Evolutionary conservation across 92 coral and sea anemone genomes (phyloP), one percentile per base, ranked within the genome.

Genomic region (Umimayanthus chanpuru): DNA sequence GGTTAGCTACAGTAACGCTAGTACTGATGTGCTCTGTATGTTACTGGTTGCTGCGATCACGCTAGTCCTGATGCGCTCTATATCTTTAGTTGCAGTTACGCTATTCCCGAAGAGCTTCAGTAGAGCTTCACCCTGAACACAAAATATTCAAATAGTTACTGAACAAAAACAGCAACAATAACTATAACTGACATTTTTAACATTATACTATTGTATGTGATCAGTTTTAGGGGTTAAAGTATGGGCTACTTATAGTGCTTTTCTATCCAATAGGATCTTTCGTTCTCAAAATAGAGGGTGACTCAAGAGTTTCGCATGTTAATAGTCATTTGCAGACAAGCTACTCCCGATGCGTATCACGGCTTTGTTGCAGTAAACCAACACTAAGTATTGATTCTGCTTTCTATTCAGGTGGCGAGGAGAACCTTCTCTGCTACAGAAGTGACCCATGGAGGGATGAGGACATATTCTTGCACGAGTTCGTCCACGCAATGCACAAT

Each of bases 401-500:
- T 15, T 43, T 25, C 43, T 58, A 71, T 38, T 9, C 90, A 91
- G 99, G 99, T 58, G 99, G 99, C 39, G 99, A 97, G 82, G 99
- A 97, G 77, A 97, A 97, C 72, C 90, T 97, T 36, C 90, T 97
- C 47, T 97, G 99, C 83, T 80, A 79, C 49, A 66, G 67, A 83
- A 56, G 94, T 39, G 99, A 97, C 82, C 97, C 98, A 11, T 97
- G 94, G 76, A 92, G 87, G 23, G 77, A 90, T 3, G 99, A 97
- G 78, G 99, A 97, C 89, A 97, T 97, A 58, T 97, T 97, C 88
- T 90, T 97, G 38, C 99, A 97, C 83, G 99, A 97, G 85, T 97
- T 95, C 87, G 92, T 91, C n/a, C 99, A 97, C 79, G 99, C 98
- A 23, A 73, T 97, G 32, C 99, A 97, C 88, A 92, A 93, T 68